Base-by-base conservation (phyloP, 2,797 vertebrate species). In the Xyrichtys novacula region DNA sequence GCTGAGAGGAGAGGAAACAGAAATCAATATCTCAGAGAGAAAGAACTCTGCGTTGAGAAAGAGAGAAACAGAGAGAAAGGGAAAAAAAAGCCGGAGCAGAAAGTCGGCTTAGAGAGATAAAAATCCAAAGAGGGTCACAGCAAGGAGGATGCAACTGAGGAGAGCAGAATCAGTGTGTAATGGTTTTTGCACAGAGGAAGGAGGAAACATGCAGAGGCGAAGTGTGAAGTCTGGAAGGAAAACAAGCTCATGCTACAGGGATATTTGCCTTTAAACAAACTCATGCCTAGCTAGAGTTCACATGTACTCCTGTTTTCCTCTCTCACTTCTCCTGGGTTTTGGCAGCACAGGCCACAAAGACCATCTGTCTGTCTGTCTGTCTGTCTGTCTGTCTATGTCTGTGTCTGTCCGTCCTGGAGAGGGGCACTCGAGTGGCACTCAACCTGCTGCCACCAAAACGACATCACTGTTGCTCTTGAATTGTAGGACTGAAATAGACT, bases 301-400 rank as follows among this genome's bases (percentile, higher is more conserved):
- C 72, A 67, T 40, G 17, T 1, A 40, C 54, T 69, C 47, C 50
- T 16, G 16, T 29, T 28, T 34, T 29, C 57, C 60, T 62, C 57
- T 46, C 23, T 48, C 62, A 65, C 47, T 44, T 19, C 54, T 67
- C 26, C 64, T 47, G 53, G 19, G 44, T 77, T 73, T 67, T 81
- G 86, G 84, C 76, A 83, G 65, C 59, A 2, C 0, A n/a, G 56
- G 81, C 28, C 34, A 62, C 12, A 14, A 65, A 76, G 73, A 54
- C 76, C 88, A 88, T 88, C 88, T 86, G 89, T 59, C 61, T 36
- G 63, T 78, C 80, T 85, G 80, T 72, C 68, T 68, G 71, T 88
- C 88, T 86, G 89, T 59, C 60, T 42, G 63, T 78, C 78, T 84
- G 80, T 72, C 71, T 69, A n/a, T n/a, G 63, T 78, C 80, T 85